Conservation (phyloP, 2,113 vertebrate species). For the Reinhardtius hippoglossoides region DNA sequence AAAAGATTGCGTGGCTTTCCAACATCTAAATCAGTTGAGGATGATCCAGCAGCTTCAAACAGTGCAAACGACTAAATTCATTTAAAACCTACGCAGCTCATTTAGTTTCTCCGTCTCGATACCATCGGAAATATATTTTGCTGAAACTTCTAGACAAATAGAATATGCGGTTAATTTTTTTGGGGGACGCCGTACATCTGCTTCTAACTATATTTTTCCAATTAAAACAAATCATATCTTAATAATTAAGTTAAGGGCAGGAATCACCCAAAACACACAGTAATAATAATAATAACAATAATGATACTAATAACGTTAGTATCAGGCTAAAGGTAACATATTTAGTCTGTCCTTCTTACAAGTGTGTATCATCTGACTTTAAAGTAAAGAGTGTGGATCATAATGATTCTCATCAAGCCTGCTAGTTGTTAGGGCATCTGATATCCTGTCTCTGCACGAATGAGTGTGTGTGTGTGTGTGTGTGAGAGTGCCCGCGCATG, state of each 20-base stretch:
- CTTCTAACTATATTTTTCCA: no score
- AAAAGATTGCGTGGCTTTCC: constrained; percentile 65
- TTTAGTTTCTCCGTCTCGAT: constrained; percentile 39
- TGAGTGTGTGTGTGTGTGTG: constrained; percentile 10
- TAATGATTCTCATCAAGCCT: constrained; percentile 67
- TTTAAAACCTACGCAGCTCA: constrained; percentile 46
- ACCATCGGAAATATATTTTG: constrained; percentile 48
- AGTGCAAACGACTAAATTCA: constrained; percentile 32
- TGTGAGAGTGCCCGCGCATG: neutral
- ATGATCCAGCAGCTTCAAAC: constrained; percentile 64
- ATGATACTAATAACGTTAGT: neutral
- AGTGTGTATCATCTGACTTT: constrained; percentile 41
- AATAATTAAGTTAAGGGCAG: no score
- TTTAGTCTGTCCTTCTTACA: constrained; percentile 37
- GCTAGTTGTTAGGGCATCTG: constrained; percentile 40
- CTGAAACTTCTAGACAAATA: constrained; percentile 21
- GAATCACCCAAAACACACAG: neutral
- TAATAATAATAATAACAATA: neutral
- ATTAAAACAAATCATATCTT: neutral
- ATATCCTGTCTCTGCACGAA: constrained; percentile 45
- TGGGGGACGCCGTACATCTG: constrained; percentile 1
- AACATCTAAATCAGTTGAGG: constrained; percentile 46
- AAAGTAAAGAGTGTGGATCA: constrained; percentile 42
- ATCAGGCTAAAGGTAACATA: neutral
- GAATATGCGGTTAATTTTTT: constrained; percentile 16